Percentiles rank a stretch among this genome's conserved stretches.
These are phyloP conservation scores for Pocota personata DNA, from an alignment of 2,888 invertebrate genomes.

Conservation along the genomic window DNA sequence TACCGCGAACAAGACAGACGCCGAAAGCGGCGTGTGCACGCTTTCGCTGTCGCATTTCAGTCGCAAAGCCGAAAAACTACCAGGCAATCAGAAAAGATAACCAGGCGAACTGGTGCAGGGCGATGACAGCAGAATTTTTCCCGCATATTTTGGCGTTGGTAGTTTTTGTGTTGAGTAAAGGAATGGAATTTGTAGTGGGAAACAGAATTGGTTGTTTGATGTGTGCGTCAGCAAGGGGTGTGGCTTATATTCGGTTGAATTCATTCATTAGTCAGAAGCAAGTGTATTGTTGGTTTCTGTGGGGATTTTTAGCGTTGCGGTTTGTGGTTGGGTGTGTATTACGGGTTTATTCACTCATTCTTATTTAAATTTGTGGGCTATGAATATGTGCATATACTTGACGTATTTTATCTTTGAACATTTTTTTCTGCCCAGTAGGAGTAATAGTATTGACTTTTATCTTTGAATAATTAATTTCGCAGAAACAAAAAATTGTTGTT, in stretches of 20 bases:
- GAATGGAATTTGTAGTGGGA: neutral
- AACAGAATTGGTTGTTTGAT: neutral
- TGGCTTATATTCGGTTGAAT: neutral
- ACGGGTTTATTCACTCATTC: neutral
- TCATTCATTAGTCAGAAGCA: neutral
- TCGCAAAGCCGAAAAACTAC: conserved; percentile 67
- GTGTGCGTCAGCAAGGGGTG: neutral
- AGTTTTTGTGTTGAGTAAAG: neutral
- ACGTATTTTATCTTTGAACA: too few relatives aligned
- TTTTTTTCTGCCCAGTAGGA: too few relatives aligned
- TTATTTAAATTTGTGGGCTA: neutral
- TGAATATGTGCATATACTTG: too few relatives aligned
- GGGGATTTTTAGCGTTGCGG: neutral
- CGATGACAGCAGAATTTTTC: neutral
- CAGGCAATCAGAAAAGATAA: conserved; percentile 34
- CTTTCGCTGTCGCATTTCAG: conserved; percentile 71
- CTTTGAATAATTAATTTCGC: too few relatives aligned
- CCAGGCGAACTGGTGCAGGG: neutral
- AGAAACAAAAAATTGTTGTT: too few relatives aligned
- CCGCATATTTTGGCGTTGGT: neutral
- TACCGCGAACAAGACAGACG: conserved; percentile 30
- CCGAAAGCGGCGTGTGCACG: conserved; percentile 61
- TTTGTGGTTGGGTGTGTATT: neutral
- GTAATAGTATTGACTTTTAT: too few relatives aligned
- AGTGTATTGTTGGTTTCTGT: neutral